Percentiles rank a stretch among this genome's conserved stretches.
phyloP scores from a whole-genome alignment of 1,140 invertebrate species.

The Colletes gigas region DNA sequence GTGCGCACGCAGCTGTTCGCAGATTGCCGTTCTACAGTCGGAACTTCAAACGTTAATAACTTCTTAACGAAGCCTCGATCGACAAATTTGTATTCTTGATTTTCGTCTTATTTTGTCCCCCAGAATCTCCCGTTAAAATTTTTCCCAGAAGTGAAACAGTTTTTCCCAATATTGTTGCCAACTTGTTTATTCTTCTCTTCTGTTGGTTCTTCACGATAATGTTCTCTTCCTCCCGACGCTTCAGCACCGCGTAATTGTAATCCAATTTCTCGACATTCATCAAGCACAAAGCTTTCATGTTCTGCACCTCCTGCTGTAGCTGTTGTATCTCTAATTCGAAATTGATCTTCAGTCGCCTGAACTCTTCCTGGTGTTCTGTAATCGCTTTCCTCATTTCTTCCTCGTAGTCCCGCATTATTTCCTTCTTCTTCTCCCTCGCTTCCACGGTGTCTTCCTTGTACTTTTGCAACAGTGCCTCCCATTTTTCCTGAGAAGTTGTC shows the following conservation, averaged over 20 bases:
- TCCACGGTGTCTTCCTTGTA: constrained; percentile 83
- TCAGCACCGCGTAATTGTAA: constrained; percentile 92
- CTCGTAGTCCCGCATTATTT: constrained; percentile 82
- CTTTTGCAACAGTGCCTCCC: constrained; percentile 86
- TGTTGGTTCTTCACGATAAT: constrained; percentile 90
- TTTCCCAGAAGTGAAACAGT: no score
- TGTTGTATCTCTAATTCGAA: constrained; percentile 87
- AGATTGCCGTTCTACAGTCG: no score
- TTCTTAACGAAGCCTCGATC: no score
- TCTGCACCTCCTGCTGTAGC: constrained; percentile 89
- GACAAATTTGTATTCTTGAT: no score
- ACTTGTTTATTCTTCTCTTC: constrained; percentile 88
- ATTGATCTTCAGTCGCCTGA: constrained; percentile 85
- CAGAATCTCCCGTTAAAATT: no score
- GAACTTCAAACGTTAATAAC: no score
- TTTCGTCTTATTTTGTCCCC: no score
- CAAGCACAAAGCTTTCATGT: constrained; percentile 86
- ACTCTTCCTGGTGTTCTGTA: constrained; percentile 87
- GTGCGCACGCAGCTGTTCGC: no score
- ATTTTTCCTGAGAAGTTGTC: constrained; percentile 83
- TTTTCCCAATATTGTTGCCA: constrained; percentile 23
- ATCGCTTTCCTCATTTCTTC: constrained; percentile 83
- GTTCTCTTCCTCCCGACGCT: constrained; percentile 93
- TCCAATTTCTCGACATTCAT: constrained; percentile 93
- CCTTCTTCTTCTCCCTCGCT: constrained; percentile 82